phyloP scores from a whole-genome alignment of 2,113 vertebrate species.

The Cariama cristata region DNA sequence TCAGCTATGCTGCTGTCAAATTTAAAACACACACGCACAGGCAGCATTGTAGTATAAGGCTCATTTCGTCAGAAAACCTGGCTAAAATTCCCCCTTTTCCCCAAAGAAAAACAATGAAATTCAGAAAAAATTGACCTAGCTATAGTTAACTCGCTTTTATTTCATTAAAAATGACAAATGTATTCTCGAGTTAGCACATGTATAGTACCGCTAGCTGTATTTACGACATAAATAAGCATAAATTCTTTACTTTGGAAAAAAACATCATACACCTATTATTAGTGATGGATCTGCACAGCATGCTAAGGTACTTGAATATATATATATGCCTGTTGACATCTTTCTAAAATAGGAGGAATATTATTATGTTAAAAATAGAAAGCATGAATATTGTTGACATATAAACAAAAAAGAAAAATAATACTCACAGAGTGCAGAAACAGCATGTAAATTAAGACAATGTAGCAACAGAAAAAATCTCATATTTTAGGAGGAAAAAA shows the following conservation, averaged over 20 bases:
- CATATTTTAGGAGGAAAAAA: not conserved
- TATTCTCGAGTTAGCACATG: not conserved
- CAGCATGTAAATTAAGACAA: conserved; percentile 13
- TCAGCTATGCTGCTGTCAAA: not conserved
- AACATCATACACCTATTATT: not conserved
- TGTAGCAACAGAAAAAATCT: not conserved
- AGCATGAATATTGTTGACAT: not conserved
- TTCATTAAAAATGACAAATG: conserved; percentile 49
- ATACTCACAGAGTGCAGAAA: not conserved
- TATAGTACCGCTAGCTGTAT: not conserved
- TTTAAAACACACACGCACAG: not conserved
- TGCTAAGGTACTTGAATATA: not conserved
- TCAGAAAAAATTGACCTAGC: not conserved
- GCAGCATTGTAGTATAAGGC: not conserved
- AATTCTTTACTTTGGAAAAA: not conserved
- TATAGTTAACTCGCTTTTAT: not conserved
- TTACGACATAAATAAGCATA: conserved; percentile 25
- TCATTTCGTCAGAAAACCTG: not conserved
- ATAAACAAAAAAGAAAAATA: conserved; percentile 21
- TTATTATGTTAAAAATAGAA: conserved; percentile 51
- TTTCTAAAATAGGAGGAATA: not conserved
- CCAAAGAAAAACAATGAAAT: not conserved
- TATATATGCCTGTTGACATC: not conserved
- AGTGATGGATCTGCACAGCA: not conserved
- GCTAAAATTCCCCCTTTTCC: not conserved